These are phyloP conservation scores for Anguilla pacifica DNA, from an alignment of 2,797 vertebrate species.

Conservation along the genomic window DNA sequence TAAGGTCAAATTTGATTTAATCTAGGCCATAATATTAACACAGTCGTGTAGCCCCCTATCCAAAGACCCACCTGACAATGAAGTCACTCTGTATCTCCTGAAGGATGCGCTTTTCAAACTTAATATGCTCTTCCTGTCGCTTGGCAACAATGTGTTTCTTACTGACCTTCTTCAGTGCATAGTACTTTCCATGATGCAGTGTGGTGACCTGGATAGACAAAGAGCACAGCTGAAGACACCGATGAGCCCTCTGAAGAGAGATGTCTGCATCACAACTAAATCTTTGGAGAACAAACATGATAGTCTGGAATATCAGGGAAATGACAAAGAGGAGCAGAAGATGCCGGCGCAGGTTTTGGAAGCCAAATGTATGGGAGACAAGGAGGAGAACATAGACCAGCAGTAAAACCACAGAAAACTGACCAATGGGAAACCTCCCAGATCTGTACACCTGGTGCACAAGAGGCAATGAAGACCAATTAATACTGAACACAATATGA, in stretches of 20 bases:
- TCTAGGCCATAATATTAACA: not conserved
- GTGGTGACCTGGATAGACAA: constrained; percentile 62
- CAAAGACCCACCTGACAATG: constrained; percentile 70
- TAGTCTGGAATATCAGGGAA: not conserved
- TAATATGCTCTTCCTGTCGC: constrained; percentile 74
- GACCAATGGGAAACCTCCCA: not conserved
- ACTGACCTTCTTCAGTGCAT: constrained; percentile 77
- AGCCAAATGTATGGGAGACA: not conserved
- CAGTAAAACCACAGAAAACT: not conserved
- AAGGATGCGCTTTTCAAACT: constrained; percentile 78
- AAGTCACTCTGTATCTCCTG: constrained; percentile 73
- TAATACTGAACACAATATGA: too few relatives aligned
- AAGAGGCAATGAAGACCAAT: not conserved
- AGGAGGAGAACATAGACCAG: not conserved
- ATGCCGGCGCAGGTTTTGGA: not conserved
- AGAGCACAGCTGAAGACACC: not conserved
- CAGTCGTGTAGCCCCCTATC: not conserved
- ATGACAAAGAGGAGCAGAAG: not conserved
- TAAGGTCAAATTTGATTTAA: too few relatives aligned
- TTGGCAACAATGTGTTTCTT: constrained; percentile 77
- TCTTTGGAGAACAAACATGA: constrained; percentile 32
- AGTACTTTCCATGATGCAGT: constrained; percentile 69
- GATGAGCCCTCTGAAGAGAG: not conserved
- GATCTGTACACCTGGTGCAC: too few relatives aligned
- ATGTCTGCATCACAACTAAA: not conserved